Percentiles rank a stretch among this genome's conserved stretches.
These are phyloP conservation scores for Pseudonaja textilis DNA, from an alignment of 2,113 vertebrate genomes.

Conservation along the genomic window DNA sequence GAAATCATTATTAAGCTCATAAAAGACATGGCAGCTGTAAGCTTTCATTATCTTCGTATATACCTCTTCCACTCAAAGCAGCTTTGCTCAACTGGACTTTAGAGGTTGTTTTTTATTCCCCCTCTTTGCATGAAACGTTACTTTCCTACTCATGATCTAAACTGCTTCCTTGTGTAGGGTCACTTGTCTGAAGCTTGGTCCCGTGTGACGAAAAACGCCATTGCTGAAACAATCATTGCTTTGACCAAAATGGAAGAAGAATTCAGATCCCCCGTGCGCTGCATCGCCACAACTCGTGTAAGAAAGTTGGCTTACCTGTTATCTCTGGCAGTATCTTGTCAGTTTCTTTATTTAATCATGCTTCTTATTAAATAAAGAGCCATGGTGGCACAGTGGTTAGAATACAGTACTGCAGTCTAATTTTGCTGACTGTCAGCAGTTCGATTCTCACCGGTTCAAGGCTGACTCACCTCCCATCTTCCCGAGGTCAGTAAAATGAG, in stretches of 20 bases:
- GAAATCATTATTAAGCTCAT: conserved; percentile 98
- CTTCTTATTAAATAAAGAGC: neutral
- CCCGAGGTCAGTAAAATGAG: too few relatives aligned
- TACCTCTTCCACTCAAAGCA: neutral
- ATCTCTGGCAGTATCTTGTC: neutral
- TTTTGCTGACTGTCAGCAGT: too few relatives aligned
- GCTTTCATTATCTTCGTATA: conserved; percentile 53
- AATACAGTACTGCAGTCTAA: too few relatives aligned
- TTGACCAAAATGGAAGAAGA: conserved; percentile 99
- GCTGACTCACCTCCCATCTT: too few relatives aligned
- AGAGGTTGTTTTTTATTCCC: neutral
- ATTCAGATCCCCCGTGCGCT: conserved; percentile 91
- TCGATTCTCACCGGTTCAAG: too few relatives aligned
- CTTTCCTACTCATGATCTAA: neutral
- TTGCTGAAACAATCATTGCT: conserved; percentile 98
- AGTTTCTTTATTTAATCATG: neutral
- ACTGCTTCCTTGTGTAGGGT: conserved; percentile 73
- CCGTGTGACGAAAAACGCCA: conserved; percentile 96
- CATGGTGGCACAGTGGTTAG: too few relatives aligned
- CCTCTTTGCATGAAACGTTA: neutral
- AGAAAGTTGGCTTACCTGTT: conserved; percentile 19
- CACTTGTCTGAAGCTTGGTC: conserved; percentile 98
- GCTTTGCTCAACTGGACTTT: neutral
- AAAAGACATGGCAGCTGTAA: conserved; percentile 98
- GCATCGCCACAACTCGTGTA: conserved; percentile 96